These are phyloP conservation scores for Misgurnus anguillicaudatus DNA, from an alignment of 2,113 vertebrate genomes.

Conservation along the genomic window DNA sequence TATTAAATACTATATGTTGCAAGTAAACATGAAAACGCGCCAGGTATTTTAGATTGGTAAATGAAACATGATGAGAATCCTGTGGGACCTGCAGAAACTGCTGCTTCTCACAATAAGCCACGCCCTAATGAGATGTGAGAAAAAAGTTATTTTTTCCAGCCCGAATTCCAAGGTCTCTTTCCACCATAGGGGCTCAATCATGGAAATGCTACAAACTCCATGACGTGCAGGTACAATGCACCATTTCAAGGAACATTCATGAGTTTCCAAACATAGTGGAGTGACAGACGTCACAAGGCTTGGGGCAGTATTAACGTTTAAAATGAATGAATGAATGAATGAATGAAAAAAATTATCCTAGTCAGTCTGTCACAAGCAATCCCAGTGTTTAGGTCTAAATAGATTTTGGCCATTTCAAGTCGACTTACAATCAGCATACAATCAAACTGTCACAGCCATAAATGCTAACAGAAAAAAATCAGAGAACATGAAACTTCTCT, in stretches of 20 bases:
- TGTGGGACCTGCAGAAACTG: slow-evolving; percentile 7
- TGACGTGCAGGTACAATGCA: slow-evolving; percentile 62
- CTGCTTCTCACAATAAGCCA: slow-evolving; percentile 54
- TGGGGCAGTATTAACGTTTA: neutral
- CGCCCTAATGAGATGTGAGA: slow-evolving; percentile 65
- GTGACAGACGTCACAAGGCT: slow-evolving; percentile 2
- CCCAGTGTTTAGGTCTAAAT: slow-evolving; percentile 3
- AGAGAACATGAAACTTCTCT: slow-evolving; percentile 42
- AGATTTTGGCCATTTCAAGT: slow-evolving; percentile 31
- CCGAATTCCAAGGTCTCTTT: slow-evolving; percentile 69
- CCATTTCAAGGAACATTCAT: slow-evolving; percentile 52
- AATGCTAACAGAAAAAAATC: slow-evolving; percentile 12
- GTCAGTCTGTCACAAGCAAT: neutral
- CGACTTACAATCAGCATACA: slow-evolving; percentile 18
- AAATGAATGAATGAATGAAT: neutral
- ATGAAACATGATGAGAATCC: slow-evolving; percentile 3
- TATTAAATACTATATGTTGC: neutral
- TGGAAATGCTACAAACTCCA: slow-evolving; percentile 73
- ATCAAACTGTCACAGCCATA: slow-evolving; percentile 2
- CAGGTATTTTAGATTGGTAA: neutral
- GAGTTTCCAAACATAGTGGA: slow-evolving; percentile 34
- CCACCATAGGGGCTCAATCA: slow-evolving; percentile 64
- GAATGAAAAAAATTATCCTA: neutral
- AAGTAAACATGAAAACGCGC: neutral
- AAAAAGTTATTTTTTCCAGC: slow-evolving; percentile 63